Base-by-base conservation (phyloP, 1,140 invertebrate genomes). In the Reticulitermes speratus region DNA sequence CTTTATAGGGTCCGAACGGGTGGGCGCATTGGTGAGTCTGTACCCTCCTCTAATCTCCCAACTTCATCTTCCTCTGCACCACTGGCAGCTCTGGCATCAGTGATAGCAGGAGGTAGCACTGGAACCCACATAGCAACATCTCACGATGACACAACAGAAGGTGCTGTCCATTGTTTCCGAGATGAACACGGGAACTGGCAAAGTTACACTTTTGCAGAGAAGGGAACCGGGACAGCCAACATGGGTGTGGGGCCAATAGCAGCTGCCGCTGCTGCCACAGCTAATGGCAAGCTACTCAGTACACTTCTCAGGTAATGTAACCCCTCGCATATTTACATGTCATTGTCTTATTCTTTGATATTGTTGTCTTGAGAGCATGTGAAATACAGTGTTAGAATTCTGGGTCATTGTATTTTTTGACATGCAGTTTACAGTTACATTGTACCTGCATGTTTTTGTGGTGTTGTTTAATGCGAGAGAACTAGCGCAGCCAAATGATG, bases 131-230 rank as follows among this genome's bases (percentile, higher is more conserved):
- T 97, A 48, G 96, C 97, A 0, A 95, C 94, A 23, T 96, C 95
- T 85, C 96, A 97, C 89, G 96, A 97, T 87, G 97, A 98, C 88
- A 97, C 96, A 0, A 94, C 94, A 12, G 95, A 97, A 88, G 97
- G 97, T 69, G 96, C 96, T 12, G 95, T 98, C 82, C 97, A 98
- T 90, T 97, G 95, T 89, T 97, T 97, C 90, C 92, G 85, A 87
- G 92, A 93, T 88, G 92, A 93, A 88, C 88, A 89, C 84, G 92
- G 92, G 32, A 91, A 94, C 88, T 95, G 94, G 86, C 38, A 96
- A 93, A 96, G 96, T 0, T 98, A 98, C 88, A 96, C 96, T 0
- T 97, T 98, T 90, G 96, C 97, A 88, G 96, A 97, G 88, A 95
- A 94, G 87, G 94, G 94, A 69, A 90, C 91, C 11, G 94, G 93